These are phyloP conservation scores for Sinonovacula constricta DNA, from an alignment of 1,140 invertebrate species.

Conservation along the genomic window DNA sequence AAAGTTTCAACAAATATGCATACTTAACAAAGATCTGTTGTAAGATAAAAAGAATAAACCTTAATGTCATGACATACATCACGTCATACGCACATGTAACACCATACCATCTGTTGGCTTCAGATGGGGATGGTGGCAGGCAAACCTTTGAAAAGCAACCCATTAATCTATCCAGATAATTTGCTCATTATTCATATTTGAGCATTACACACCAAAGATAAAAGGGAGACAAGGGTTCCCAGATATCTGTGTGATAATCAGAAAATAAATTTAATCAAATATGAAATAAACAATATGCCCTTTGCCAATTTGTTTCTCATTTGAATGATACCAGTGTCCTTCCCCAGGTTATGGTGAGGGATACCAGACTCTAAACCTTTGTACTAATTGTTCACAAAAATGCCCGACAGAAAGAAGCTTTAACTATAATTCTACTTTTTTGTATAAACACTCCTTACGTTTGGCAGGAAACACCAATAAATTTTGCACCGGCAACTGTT, in stretches of 20 bases:
- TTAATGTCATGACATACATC: no score
- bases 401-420: constrained; percentile 27
- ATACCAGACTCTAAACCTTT: constrained; percentile 49
- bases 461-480: constrained; percentile 40
- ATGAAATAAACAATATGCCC: constrained; percentile 56
- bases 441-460: constrained; percentile 40
- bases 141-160: no score
- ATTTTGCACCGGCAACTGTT: constrained; percentile 28
- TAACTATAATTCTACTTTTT: constrained; percentile 42
- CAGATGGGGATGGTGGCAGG: no score
- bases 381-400: constrained; percentile 52
- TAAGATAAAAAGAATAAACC: no score
- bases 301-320: constrained; percentile 51
- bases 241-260: constrained; percentile 36
- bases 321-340: constrained; percentile 13
- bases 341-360: constrained; percentile 24
- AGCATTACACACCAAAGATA: constrained; percentile 48
- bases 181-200: constrained; percentile 43
- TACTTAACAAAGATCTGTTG: no score
- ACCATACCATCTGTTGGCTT: no score
- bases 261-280: constrained; percentile 55
- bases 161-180: constrained; percentile 33
- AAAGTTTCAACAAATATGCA: no score
- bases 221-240: constrained; percentile 18
- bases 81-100: no score